Base-by-base conservation (phyloP, 2,888 invertebrate genomes). In the Napeogenes inachia region DNA sequence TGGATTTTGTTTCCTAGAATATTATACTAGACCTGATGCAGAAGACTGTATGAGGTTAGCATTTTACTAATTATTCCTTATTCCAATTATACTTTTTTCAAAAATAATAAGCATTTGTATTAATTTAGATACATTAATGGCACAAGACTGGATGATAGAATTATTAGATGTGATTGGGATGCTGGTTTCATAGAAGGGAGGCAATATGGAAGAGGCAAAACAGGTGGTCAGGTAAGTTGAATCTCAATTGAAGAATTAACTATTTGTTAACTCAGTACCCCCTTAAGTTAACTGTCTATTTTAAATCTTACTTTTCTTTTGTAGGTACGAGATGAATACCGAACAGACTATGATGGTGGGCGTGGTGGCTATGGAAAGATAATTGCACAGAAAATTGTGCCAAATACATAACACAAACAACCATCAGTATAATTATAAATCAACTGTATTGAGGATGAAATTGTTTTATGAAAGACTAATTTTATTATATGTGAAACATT, bases 1-100 rank as follows among this genome's bases (percentile, higher is more conserved):
- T 90, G 99, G 99, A 2, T 99, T 99, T 85, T 99, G 99, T 83
- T 99, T 99, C 87, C 95, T 99, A 2, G 99, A 99, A 91, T 99
- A 96, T 85, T 97, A 96, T 76, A 86, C 85, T 30, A 91, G 96
- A 73, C 74, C 75, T 0, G 96, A 96, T 82, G 93, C 95, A 2
- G 96, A 97, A 81, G 92, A 94, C 71, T 94, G 96, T 80, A 94
- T 96, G 94, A 93, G 94, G 93, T 93, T 78, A 73, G 73, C 10
- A 45, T n/a, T n/a, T 55, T 21, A 12, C n/a, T 10, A 13, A 47
- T 50, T 21, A 21, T 21, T 21, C 1, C 21, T 21, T 21, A 21
- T 21, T 21, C 21, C 21, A 21, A 21, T 21, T 21, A 21, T 21
- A 21, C 21, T 1, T 21, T 21, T 21, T 21, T 21, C 21, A 21